Evolutionary conservation across 2,797 vertebrate genomes (phyloP).

Genomic region (Premnoplex brunnescens): DNA sequence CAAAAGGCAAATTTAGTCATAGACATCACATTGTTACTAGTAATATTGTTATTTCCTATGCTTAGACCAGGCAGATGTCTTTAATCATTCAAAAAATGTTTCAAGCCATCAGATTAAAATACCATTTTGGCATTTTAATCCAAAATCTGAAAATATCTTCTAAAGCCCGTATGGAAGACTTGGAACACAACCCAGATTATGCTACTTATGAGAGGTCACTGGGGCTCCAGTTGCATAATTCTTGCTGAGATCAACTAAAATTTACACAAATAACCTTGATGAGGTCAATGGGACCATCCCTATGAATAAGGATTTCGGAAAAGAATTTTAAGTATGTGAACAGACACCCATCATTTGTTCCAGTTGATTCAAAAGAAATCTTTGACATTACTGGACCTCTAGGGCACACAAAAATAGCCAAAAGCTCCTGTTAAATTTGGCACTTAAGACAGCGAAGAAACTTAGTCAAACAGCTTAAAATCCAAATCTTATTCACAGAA

Average conservation of each 20-base stretch:
- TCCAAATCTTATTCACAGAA: not conserved
- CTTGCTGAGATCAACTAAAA: slow-evolving; percentile 28
- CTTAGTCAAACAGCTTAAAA: not conserved
- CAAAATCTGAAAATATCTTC: slow-evolving; percentile 60
- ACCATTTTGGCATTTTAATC: slow-evolving; percentile 54
- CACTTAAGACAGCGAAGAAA: not conserved
- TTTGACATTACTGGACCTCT: not conserved
- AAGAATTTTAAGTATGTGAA: not conserved
- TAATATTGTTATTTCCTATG: not conserved
- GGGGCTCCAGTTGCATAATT: slow-evolving; percentile 17
- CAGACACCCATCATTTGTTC: not conserved
- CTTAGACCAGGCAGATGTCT: not conserved
- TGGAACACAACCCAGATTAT: slow-evolving; percentile 22
- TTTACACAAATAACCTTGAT: slow-evolving; percentile 31
- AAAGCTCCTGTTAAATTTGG: not conserved
- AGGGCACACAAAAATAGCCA: not conserved
- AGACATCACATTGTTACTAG: not conserved
- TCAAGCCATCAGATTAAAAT: slow-evolving; percentile 48
- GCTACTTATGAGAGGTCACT: slow-evolving; percentile 22
- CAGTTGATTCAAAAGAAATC: not conserved
- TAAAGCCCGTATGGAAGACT: slow-evolving; percentile 31
- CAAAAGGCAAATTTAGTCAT: not conserved
- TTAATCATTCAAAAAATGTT: slow-evolving; percentile 15
- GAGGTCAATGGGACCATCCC: not conserved
- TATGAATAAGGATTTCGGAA: not conserved